Evolutionary conservation across 2,113 vertebrate genomes (phyloP).

Genomic region (Sprattus sprattus): DNA sequence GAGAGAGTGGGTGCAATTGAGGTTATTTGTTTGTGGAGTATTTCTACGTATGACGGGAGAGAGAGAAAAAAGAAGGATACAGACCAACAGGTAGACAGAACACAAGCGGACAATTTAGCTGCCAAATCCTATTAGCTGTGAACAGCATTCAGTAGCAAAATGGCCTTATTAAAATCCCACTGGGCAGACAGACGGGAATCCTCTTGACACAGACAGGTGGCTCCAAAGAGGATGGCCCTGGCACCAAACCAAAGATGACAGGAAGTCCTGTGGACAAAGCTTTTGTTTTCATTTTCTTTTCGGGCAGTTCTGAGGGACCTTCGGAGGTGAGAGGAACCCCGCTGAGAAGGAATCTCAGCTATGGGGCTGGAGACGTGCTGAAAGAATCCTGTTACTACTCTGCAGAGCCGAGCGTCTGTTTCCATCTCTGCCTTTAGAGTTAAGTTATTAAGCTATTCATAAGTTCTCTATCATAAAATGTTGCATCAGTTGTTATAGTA

Average conservation of each 20-base stretch:
- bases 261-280: constrained; percentile 41
- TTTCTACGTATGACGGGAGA: neutral
- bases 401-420: neutral
- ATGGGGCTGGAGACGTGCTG: constrained; percentile 7
- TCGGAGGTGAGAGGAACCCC: constrained; percentile 36
- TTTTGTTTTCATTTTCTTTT: constrained; percentile 47
- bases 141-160: constrained; percentile 3
- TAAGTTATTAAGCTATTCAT: neutral
- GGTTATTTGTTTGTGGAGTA: neutral
- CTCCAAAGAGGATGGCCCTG: constrained; percentile 45
- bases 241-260: constrained; percentile 51
- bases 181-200: neutral
- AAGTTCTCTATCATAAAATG: neutral
- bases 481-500: neutral
- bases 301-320: constrained; percentile 35
- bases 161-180: constrained; percentile 16
- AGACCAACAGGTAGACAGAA: constrained; percentile 2
- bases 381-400: neutral
- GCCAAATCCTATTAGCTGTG: constrained; percentile 3
- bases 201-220: constrained; percentile 48
- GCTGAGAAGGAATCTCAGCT: constrained; percentile 43
- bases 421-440: neutral
- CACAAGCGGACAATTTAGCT: neutral
- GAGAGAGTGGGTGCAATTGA: neutral
- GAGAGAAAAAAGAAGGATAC: neutral